Evolutionary conservation across 1,140 invertebrate genomes (phyloP).

Genomic region (Bombus pascuorum): DNA sequence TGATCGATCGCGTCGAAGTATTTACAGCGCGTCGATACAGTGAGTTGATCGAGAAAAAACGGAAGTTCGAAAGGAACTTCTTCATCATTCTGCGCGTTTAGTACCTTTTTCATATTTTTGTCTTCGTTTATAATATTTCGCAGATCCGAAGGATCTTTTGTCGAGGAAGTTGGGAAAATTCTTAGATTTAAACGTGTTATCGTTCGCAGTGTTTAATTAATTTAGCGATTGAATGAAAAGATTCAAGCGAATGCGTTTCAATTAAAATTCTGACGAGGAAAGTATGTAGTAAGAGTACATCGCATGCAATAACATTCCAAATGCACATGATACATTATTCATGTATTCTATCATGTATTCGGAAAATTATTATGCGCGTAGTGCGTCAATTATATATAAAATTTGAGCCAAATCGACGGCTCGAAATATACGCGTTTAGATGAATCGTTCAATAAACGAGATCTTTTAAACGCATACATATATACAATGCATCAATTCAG

Average conservation of each 20-base stretch:
- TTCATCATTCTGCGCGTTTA: not conserved
- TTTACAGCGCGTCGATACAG: constrained; percentile 46
- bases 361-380: not conserved
- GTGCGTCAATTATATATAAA: not conserved
- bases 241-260: not conserved
- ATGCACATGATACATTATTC: not conserved
- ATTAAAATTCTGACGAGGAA: not conserved
- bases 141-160: not conserved
- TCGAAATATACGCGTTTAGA: not conserved
- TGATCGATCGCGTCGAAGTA: constrained; percentile 47
- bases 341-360: not conserved
- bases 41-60: not conserved
- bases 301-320: not conserved
- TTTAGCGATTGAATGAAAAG: not conserved
- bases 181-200: not conserved
- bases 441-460: not conserved
- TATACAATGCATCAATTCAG: constrained; percentile 6
- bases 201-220: not conserved
- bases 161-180: not conserved
- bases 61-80: not conserved
- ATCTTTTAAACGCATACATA: not conserved
- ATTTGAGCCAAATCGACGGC: not conserved
- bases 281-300: not conserved
- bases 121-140: not conserved
- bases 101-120: not conserved